A percentile compares a stretch with the other conserved stretches of the same genome.
phyloP scores from a whole-genome alignment of 2,113 vertebrate genomes.

The Dryoscopus gambensis region DNA sequence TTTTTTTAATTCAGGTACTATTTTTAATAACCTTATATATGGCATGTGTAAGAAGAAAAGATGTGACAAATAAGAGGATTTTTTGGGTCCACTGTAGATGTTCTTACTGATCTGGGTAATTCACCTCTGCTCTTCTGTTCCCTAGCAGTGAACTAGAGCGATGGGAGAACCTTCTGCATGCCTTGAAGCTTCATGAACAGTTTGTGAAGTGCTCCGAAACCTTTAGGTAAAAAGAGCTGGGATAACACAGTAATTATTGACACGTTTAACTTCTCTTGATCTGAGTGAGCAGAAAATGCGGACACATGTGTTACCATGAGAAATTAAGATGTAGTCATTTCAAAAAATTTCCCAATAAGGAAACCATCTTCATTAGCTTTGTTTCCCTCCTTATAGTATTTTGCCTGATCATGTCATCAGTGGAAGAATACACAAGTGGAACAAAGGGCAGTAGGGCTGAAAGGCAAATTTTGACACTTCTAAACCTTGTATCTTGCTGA shows the following conservation, averaged over 20 bases:
- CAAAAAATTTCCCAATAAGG: not conserved
- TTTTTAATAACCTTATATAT: not conserved
- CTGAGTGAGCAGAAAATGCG: not conserved
- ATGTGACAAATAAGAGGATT: not conserved
- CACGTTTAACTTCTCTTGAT: not conserved
- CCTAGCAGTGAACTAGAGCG: not conserved
- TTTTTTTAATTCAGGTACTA: not conserved
- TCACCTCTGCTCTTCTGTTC: not conserved
- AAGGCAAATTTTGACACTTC: not conserved
- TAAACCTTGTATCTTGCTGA: not conserved
- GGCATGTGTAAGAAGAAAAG: not conserved
- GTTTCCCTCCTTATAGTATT: not conserved
- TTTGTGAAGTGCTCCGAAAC: not conserved
- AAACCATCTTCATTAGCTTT: not conserved
- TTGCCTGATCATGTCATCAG: not conserved
- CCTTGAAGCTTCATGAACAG: not conserved
- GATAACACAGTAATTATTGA: not conserved
- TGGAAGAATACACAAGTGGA: not conserved
- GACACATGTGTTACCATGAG: not conserved
- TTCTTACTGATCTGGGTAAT: not conserved
- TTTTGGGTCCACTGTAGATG: not conserved
- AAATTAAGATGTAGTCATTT: not conserved
- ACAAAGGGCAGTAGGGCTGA: not conserved
- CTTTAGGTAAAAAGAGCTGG: not conserved
- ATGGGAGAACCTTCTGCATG: not conserved